These are phyloP conservation scores for Dusona sp. DNA, from an alignment of 2,888 invertebrate species.

Conservation along the genomic window DNA sequence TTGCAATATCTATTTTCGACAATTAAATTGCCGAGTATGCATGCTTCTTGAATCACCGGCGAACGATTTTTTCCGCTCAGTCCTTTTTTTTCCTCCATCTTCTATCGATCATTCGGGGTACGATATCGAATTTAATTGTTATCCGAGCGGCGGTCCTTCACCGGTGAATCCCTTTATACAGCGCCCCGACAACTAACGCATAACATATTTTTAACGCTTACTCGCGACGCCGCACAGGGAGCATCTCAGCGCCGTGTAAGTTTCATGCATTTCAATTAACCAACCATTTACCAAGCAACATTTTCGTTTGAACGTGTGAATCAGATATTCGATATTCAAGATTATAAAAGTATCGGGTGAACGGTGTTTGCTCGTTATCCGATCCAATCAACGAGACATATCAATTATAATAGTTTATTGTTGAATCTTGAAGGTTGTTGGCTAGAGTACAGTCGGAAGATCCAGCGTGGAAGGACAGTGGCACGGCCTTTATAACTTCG, in stretches of 20 bases:
- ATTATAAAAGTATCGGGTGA: background rate
- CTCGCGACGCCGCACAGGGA: slow-evolving; percentile 88
- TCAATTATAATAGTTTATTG: slow-evolving; percentile 24
- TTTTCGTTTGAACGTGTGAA: background rate
- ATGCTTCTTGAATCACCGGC: background rate
- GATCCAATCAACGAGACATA: background rate
- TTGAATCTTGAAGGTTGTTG: slow-evolving; percentile 87
- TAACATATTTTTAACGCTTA: slow-evolving; percentile 67
- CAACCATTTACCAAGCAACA: background rate
- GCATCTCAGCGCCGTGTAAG: slow-evolving; percentile 97
- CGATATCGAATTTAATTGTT: background rate
- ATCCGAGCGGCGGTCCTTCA: background rate
- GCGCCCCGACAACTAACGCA: background rate
- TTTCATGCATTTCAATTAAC: slow-evolving; percentile 77
- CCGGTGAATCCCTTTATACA: background rate
- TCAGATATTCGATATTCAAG: background rate
- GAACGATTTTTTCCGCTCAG: background rate
- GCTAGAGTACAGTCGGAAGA: slow-evolving; percentile 94
- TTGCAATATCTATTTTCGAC: background rate
- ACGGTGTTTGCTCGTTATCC: background rate
- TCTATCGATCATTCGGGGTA: background rate
- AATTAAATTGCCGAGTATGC: background rate
- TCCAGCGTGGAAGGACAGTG: slow-evolving; percentile 96
- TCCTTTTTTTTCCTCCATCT: background rate
- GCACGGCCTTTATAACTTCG: slow-evolving; percentile 96